Percentiles rank a stretch among this genome's conserved stretches.
Conservation (phyloP, 2,797 vertebrate species). For the Gymnopithys bicolor region DNA sequence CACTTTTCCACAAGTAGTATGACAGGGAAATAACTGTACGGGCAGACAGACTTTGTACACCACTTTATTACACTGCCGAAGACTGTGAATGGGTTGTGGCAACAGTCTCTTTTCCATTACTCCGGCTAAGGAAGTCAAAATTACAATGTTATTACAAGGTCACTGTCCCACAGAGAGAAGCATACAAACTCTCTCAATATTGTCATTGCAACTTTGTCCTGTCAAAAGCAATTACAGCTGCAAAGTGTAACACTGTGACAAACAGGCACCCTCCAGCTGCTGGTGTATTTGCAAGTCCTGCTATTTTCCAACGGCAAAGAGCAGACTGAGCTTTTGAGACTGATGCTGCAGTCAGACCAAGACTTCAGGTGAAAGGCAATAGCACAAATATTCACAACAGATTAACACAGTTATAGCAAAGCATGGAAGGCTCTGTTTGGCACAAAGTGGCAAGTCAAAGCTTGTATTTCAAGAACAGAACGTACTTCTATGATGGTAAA, state of each 20-base stretch:
- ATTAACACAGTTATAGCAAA: not conserved
- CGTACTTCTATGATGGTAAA: not conserved
- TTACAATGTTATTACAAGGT: not conserved
- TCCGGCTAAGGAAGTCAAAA: not conserved
- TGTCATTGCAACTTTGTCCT: not conserved
- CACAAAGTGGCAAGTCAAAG: not conserved
- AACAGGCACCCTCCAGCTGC: not conserved
- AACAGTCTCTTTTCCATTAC: not conserved
- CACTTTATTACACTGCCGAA: slow-evolving; percentile 31
- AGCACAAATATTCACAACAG: not conserved
- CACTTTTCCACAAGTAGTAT: not conserved
- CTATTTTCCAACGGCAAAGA: not conserved
- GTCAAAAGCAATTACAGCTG: not conserved
- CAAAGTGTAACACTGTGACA: not conserved
- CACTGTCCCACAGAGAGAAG: not conserved
- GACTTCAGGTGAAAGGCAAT: not conserved
- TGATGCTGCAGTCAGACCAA: not conserved
- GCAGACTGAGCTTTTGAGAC: not conserved
- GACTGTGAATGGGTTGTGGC: not conserved
- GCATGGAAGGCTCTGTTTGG: not conserved
- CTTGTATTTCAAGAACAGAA: not conserved
- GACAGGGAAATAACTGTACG: not conserved
- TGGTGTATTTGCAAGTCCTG: not conserved
- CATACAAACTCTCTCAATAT: not conserved
- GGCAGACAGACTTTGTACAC: not conserved